Evolutionary conservation across 1,140 invertebrate species (phyloP).

Genomic region (Drosophila sp.): DNA sequence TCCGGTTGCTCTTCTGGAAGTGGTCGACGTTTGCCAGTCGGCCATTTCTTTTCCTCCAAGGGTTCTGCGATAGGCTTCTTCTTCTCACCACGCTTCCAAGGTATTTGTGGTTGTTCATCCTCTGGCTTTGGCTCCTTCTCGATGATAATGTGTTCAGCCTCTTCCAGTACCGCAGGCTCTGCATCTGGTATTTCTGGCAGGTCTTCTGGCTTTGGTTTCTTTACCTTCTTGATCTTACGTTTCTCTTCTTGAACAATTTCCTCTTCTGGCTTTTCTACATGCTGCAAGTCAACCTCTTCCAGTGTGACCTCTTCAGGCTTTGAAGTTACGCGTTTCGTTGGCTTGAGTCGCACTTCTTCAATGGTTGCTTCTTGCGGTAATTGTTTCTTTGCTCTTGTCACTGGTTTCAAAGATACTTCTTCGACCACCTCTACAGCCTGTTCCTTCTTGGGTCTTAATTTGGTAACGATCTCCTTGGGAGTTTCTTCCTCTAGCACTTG

Average conservation of each 20-base stretch:
- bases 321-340: slow-evolving; percentile 67
- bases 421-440: slow-evolving; percentile 81
- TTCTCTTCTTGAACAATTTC: slow-evolving; percentile 73
- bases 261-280: slow-evolving; percentile 84
- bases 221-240: slow-evolving; percentile 70
- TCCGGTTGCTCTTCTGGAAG: slow-evolving; percentile 85
- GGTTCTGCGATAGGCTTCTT: slow-evolving; percentile 83
- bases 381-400: slow-evolving; percentile 65
- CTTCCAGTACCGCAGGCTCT: slow-evolving; percentile 72
- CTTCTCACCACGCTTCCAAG: slow-evolving; percentile 80
- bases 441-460: slow-evolving; percentile 68
- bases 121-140: slow-evolving; percentile 80
- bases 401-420: slow-evolving; percentile 84
- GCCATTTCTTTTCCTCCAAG: slow-evolving; percentile 84
- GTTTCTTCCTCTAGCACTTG: slow-evolving; percentile 28
- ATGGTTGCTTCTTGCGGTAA: slow-evolving; percentile 73
- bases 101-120: slow-evolving; percentile 78
- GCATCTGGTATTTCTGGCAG: slow-evolving; percentile 72
- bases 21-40: slow-evolving; percentile 82
- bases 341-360: slow-evolving; percentile 80
- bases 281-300: slow-evolving; percentile 85
- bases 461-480: slow-evolving; percentile 56
- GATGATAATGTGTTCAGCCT: slow-evolving; percentile 78
- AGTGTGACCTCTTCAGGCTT: slow-evolving; percentile 80
- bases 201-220: slow-evolving; percentile 76